Evolutionary conservation across 2,888 invertebrate species (phyloP).

Genomic region (Trachelus tabidus): DNA sequence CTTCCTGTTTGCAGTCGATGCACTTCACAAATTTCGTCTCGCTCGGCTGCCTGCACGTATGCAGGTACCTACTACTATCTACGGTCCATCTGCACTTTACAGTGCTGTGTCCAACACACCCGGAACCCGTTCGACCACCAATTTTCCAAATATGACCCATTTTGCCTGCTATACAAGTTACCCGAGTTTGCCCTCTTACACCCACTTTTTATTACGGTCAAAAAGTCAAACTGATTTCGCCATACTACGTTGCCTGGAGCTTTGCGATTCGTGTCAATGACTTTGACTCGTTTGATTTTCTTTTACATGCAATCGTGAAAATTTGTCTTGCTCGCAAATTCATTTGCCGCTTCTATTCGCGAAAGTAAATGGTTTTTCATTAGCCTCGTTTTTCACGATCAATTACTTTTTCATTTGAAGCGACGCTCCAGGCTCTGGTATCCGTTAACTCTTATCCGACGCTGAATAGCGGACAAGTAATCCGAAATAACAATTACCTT

Average conservation of each 20-base stretch:
- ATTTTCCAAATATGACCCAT: not conserved
- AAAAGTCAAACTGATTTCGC: not conserved
- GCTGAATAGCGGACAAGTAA: not conserved
- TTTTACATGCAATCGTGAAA: not conserved
- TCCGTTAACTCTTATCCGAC: not conserved
- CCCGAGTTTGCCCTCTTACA: not conserved
- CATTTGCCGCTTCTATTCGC: constrained; percentile 9
- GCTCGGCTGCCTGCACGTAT: constrained; percentile 1
- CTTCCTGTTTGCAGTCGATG: not conserved
- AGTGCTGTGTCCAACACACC: not conserved
- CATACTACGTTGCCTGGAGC: not conserved
- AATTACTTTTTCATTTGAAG: constrained; percentile 37
- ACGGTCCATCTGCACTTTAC: not conserved
- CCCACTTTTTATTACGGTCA: not conserved
- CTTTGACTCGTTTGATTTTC: not conserved
- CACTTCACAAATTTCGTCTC: not conserved
- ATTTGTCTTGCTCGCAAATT: not conserved
- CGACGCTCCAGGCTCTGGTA: not conserved
- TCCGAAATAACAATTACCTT: not conserved
- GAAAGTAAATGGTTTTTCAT: constrained; percentile 20
- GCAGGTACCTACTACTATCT: not conserved
- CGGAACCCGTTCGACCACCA: not conserved
- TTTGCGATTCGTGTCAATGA: not conserved
- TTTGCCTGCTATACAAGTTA: not conserved
- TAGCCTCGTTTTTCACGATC: constrained; percentile 29